Conservation (phyloP, 2,113 vertebrate genomes). For the Picathartes gymnocephalus region DNA sequence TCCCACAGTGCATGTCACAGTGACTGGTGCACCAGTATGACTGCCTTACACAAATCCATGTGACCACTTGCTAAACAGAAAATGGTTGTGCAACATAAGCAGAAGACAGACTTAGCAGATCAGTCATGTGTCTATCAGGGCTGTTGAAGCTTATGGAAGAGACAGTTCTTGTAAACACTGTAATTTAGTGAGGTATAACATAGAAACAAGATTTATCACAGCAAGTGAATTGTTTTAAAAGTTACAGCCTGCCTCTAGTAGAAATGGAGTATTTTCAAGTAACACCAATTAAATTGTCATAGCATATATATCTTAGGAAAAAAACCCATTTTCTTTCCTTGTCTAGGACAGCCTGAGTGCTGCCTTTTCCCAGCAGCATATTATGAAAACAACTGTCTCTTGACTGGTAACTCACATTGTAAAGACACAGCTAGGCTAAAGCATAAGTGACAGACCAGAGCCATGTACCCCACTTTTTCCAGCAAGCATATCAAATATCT, state of each 20-base stretch:
- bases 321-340: neutral
- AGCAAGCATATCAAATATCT: neutral
- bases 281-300: neutral
- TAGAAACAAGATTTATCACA: neutral
- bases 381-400: neutral
- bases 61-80: constrained; percentile 10
- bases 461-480: neutral
- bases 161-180: neutral
- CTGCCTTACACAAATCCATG: neutral
- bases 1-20: constrained; percentile 64
- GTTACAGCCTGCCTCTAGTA: neutral
- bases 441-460: neutral
- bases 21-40: neutral
- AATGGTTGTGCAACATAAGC: neutral
- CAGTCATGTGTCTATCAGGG: neutral
- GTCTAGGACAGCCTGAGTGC: neutral
- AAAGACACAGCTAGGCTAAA: neutral
- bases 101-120: neutral
- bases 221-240: neutral
- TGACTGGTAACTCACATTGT: neutral
- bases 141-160: neutral
- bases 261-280: neutral
- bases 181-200: neutral
- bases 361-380: neutral
- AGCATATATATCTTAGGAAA: neutral